A percentile compares a stretch with the other conserved stretches of the same genome.
Evolutionary conservation across 2,888 invertebrate species (phyloP).

Genomic region (Biston betularia): DNA sequence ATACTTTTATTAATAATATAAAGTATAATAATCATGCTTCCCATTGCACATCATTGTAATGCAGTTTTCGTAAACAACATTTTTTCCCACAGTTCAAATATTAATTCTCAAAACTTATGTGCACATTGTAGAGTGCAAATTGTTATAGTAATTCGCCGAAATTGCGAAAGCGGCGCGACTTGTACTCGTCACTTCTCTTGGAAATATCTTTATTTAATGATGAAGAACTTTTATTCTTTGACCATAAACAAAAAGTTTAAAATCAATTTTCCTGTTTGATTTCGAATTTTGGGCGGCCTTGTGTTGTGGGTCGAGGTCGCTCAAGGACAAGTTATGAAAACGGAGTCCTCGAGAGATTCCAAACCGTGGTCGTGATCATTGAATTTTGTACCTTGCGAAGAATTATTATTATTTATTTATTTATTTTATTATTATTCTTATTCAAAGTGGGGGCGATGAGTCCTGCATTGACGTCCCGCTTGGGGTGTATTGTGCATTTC

Average conservation of each 20-base stretch:
- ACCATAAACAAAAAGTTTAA: neutral
- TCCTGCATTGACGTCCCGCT: too few relatives aligned
- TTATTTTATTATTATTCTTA: too few relatives aligned
- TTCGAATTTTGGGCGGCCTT: constrained; percentile 4
- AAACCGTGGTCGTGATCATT: neutral
- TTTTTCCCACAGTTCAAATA: constrained; percentile 10
- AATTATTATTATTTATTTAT: too few relatives aligned
- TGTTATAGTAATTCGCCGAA: constrained; percentile 22
- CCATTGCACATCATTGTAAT: neutral
- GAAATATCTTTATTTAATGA: neutral
- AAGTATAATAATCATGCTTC: too few relatives aligned
- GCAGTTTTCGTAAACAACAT: neutral
- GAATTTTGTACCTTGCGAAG: too few relatives aligned
- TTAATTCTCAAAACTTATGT: neutral
- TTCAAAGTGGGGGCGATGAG: too few relatives aligned
- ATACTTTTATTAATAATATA: too few relatives aligned
- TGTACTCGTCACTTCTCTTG: constrained; percentile 24
- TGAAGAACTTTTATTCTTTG: neutral
- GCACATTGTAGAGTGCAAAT: constrained; percentile 15
- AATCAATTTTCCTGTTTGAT: constrained; percentile 34
- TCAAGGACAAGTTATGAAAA: constrained; percentile 4
- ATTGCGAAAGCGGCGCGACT: constrained; percentile 20
- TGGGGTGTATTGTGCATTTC: too few relatives aligned
- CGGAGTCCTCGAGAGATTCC: neutral
- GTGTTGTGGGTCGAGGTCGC: constrained; percentile 10